phyloP scores from a whole-genome alignment of 2,797 vertebrate species.

The Hipposideros larvatus region DNA sequence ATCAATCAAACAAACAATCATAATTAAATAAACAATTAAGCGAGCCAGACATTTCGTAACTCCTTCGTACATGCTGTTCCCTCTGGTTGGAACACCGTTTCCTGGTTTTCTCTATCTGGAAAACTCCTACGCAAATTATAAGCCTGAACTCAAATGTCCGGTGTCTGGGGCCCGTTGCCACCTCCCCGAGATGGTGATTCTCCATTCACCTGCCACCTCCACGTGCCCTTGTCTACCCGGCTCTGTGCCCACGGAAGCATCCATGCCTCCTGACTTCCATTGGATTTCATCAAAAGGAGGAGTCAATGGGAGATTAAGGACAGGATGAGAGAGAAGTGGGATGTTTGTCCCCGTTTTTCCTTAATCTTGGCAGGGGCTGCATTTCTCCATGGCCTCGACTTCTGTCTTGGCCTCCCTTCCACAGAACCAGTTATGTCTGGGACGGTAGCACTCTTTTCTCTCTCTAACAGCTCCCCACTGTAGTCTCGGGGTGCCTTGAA shows the following conservation, averaged over 20 bases:
- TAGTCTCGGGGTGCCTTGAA: not conserved
- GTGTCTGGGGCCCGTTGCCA: not conserved
- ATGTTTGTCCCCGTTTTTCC: not conserved
- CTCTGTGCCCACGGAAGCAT: not conserved
- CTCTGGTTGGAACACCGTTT: constrained; percentile 1
- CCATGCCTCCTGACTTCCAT: not conserved
- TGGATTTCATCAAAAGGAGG: not conserved
- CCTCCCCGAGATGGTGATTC: not conserved
- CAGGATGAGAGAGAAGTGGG: not conserved
- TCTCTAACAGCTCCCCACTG: not conserved
- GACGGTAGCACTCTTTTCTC: not conserved
- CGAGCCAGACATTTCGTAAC: constrained; percentile 59
- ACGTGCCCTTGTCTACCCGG: accelerated
- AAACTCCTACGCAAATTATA: not conserved
- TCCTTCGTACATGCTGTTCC: not conserved
- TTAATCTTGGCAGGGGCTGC: not conserved
- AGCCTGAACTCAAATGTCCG: not conserved
- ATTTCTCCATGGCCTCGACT: not conserved
- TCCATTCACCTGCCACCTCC: accelerated
- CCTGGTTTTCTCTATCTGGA: not conserved
- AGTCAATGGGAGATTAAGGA: not conserved
- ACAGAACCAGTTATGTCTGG: not conserved
- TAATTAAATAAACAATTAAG: constrained; percentile 63
- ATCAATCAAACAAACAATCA: constrained; percentile 77
- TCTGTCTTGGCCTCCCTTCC: not conserved